These are phyloP conservation scores for Labia minor DNA, from an alignment of 2,888 invertebrate species.

Conservation along the genomic window DNA sequence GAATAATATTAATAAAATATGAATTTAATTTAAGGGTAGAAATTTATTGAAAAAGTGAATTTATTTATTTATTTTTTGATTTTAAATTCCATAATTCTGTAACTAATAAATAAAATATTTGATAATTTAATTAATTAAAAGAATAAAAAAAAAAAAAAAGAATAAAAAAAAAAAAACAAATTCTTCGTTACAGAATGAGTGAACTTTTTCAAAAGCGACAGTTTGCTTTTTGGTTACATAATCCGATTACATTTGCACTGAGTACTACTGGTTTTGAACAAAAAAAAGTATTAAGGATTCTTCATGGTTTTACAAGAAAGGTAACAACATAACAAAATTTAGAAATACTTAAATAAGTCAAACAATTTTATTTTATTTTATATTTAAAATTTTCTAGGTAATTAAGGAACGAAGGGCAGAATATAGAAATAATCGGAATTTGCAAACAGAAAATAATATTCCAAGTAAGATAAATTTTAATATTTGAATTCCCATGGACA, in stretches of 20 bases:
- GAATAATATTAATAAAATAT: too few relatives aligned
- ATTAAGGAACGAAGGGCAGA: slow-evolving; percentile 22
- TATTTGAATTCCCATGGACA: too few relatives aligned
- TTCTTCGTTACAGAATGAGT: slow-evolving; percentile 20
- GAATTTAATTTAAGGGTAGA: too few relatives aligned
- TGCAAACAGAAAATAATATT: background rate
- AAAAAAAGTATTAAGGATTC: slow-evolving; percentile 17
- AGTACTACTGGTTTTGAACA: slow-evolving; percentile 19
- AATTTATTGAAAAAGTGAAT: too few relatives aligned
- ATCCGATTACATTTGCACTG: slow-evolving; percentile 4
- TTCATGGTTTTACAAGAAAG: slow-evolving; percentile 23
- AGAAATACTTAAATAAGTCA: too few relatives aligned
- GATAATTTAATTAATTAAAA: too few relatives aligned
- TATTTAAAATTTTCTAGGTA: slow-evolving; percentile 19
- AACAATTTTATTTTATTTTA: background rate
- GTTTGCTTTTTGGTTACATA: slow-evolving; percentile 20
- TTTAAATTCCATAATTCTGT: too few relatives aligned
- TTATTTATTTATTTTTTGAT: too few relatives aligned
- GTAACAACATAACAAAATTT: slow-evolving; percentile 14
- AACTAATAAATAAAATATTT: too few relatives aligned
- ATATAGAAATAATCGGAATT: slow-evolving; percentile 14
- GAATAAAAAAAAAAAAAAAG: too few relatives aligned
- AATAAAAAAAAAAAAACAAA: too few relatives aligned
- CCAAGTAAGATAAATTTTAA: too few relatives aligned
- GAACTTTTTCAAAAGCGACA: slow-evolving; percentile 21